phyloP scores from a whole-genome alignment of 2,888 invertebrate species.

The Athripsodes cinereus region DNA sequence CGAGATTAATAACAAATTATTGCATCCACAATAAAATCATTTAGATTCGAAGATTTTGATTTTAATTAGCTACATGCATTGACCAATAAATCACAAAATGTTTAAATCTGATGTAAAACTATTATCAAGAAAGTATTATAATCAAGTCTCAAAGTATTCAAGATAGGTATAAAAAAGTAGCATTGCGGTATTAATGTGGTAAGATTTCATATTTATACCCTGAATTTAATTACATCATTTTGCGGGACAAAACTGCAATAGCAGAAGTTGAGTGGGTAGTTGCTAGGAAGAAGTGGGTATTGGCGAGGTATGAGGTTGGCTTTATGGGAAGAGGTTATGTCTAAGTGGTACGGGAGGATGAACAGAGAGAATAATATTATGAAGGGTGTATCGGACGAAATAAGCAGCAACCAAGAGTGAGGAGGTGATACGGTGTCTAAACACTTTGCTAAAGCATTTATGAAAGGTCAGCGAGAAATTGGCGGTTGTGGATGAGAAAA shows the following conservation, averaged over 20 bases:
- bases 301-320: not conserved
- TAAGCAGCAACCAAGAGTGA: not conserved
- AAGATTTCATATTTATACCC: too few species aligned
- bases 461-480: constrained; percentile 27
- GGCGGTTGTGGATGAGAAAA: constrained; percentile 28
- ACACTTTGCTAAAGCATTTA: constrained; percentile 27
- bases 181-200: too few species aligned
- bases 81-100: too few species aligned
- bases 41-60: too few species aligned
- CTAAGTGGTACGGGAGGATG: not conserved
- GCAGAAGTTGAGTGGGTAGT: not conserved
- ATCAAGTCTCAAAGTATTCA: too few species aligned
- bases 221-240: constrained; percentile 2
- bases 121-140: too few species aligned
- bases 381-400: constrained; percentile 3
- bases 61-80: too few species aligned
- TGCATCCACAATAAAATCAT: too few species aligned
- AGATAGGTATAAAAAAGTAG: too few species aligned
- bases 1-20: too few species aligned
- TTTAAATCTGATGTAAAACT: too few species aligned
- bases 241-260: not conserved
- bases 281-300: too few species aligned
- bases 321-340: not conserved
- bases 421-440: constrained; percentile 20
- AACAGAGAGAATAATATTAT: not conserved